These are phyloP conservation scores for Drosophila bipectinata DNA, from an alignment of 1,140 invertebrate genomes.

Conservation along the genomic window DNA sequence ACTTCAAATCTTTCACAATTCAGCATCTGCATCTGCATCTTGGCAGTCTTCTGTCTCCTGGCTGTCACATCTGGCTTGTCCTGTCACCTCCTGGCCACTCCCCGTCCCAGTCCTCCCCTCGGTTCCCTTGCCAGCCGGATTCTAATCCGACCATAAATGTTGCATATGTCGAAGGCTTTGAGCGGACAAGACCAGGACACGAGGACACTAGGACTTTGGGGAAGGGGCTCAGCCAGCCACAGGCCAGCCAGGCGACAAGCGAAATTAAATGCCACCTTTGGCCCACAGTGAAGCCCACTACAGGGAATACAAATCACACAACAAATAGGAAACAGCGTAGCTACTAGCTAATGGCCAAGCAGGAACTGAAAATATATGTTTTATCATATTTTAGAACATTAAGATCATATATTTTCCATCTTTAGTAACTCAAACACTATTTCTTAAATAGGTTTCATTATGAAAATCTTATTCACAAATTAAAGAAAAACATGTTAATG, in stretches of 20 bases:
- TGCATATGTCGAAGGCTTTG: slow-evolving; percentile 64
- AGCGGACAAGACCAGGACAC: slow-evolving; percentile 24
- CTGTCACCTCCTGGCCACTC: slow-evolving; percentile 28
- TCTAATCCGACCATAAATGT: slow-evolving; percentile 69
- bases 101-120: neutral
- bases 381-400: too few relatives aligned
- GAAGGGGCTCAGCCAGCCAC: slow-evolving; percentile 23
- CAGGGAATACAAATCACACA: neutral
- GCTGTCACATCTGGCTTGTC: slow-evolving; percentile 42
- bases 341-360: too few relatives aligned
- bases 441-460: too few relatives aligned
- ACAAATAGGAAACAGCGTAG: too few relatives aligned
- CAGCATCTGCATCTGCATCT: slow-evolving; percentile 5
- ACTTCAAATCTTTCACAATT: slow-evolving; percentile 1
- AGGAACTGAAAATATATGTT: too few relatives aligned
- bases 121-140: neutral
- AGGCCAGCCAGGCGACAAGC: slow-evolving; percentile 22
- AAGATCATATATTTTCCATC: too few relatives aligned
- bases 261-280: slow-evolving; percentile 47
- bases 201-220: too few relatives aligned
- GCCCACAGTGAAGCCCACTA: slow-evolving; percentile 24
- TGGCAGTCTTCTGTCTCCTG: slow-evolving; percentile 8
- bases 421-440: too few relatives aligned
- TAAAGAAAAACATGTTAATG: too few relatives aligned
- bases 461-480: too few relatives aligned